phyloP scores from a whole-genome alignment of 2,797 vertebrate species.

The Enteromius anoplus region DNA sequence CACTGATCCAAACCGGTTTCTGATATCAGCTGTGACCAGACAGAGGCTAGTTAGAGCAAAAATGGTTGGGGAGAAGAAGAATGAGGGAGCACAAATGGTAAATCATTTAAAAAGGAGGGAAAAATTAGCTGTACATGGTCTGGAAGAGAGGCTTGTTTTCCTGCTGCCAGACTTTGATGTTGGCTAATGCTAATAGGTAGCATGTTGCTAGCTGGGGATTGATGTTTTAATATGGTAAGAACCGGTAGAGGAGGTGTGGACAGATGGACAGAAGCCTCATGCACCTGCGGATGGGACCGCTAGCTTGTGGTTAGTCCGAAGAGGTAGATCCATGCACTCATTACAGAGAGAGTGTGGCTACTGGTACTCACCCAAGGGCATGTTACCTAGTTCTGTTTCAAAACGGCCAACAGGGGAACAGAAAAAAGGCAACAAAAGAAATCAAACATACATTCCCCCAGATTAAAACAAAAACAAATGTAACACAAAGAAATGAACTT shows the following conservation, averaged over 20 bases:
- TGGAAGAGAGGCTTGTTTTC: background rate
- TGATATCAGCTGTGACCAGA: constrained; percentile 44
- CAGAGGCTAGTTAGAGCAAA: constrained; percentile 39
- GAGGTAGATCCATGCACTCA: constrained; percentile 88
- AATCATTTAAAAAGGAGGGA: constrained; percentile 1
- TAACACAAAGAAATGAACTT: constrained; percentile 9
- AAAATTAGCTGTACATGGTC: constrained; percentile 33
- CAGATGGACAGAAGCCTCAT: constrained; percentile 76
- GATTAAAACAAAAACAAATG: constrained; percentile 46
- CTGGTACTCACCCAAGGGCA: constrained; percentile 91
- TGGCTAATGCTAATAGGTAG: constrained; percentile 47
- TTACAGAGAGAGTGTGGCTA: constrained; percentile 76
- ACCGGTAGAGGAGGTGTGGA: constrained; percentile 52
- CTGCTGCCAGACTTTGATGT: constrained; percentile 20
- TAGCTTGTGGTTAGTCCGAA: constrained; percentile 73
- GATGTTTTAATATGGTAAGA: constrained; percentile 61
- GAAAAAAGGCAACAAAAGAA: constrained; percentile 83
- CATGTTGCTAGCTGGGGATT: constrained; percentile 43
- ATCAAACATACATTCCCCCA: constrained; percentile 86
- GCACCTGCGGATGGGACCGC: constrained; percentile 72
- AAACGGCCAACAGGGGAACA: constrained; percentile 80
- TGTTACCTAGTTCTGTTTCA: constrained; percentile 97
- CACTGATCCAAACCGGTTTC: constrained; percentile 51
- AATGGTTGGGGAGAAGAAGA: constrained; percentile 6
- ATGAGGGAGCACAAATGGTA: constrained; percentile 12